Evolutionary conservation across 1,140 invertebrate species (phyloP), one percentile per base, ranked within the genome.

Genomic region (Drosophila azteca): DNA sequence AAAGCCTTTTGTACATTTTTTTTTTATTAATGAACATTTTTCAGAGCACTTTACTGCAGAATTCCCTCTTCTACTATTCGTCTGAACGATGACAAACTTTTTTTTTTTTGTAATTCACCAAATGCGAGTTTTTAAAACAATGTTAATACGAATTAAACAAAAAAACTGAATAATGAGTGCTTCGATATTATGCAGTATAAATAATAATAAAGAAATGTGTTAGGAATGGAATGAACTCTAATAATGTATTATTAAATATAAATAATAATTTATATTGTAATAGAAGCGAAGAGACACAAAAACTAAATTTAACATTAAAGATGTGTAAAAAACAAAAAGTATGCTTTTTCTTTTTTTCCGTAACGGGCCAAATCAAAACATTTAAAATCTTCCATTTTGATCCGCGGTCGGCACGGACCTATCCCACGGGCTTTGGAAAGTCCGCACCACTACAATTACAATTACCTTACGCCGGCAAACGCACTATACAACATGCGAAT

Each of bases 221-320:
- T 87, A 87, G 81, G 78, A 81, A 64, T 77, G 65, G 73, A 50
- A 85, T 70, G 73, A 50, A 85, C 77, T 84, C 61, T 84, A 84
- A 81, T 84, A 74, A 81, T 87, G 81, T 84, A 84, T 84, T 84
- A 84, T 87, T 84, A 81, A 84, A 84, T 87, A 87, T 84, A 84
- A 85, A 84, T 84, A 68, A 68, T 84, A 87, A 84, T 85, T 84
- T 84, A 87, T 84, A 84, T 87, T 84, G 81, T 84, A 84, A 84
- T 84, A 87, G 85, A 80, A 77, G 57, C 73, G 72, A 80, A 87
- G 67, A 79, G 75, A 79, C 81, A 82, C 73, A 68, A 60, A 22
- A 48, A 71, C 61, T 74, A 74, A 74, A 74, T 74, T 74, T 74
- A 74, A 74, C 71, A 74, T 74, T 74, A 74, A 74, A 74, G 70